Evolutionary conservation across 2,888 invertebrate genomes (phyloP), one percentile per base, ranked within the genome.

Genomic region (Seira sanloemensis): DNA sequence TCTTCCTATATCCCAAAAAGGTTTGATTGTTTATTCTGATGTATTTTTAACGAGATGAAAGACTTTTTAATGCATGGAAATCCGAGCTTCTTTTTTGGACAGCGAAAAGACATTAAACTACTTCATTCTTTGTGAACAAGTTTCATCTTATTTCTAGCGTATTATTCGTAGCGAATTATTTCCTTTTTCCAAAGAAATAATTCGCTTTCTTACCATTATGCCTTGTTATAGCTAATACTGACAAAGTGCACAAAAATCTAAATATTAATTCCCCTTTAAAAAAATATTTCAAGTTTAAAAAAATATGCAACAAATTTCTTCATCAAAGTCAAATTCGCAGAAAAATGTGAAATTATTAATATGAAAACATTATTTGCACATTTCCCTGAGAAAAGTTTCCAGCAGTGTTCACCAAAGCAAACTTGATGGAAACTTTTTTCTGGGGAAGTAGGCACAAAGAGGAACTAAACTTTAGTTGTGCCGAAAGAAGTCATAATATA

Each of bases 1-100:
- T 7, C 19, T 18, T 27, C 23, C 37, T 65, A 23, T 54, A 67
- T 46, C 50, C 67, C 24, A n/a, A n/a, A n/a, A n/a, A 24, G 27
- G 46, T 68, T 58, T 58, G 58, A 58, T 58, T 58, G 58, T 58
- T 58, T n/a, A 18, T 12, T 25, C 58, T 77, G 77, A 77, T 77
- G 77, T 77, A 77, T 77, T 77, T 77, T 77, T 77, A 77, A 77
- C 77, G 77, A 77, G 77, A 68, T 68, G 69, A 77, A 77, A 77
- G 68, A 12, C 68, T 68, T 46, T 77, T 68, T 75, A 75, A 67
- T 66, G 75, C 46, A 46, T 66, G 66, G 62, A 66, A 67, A 37
- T 74, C 25, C 62, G 25, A 23, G 21, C 37, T 24, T 46, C 37
- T 69, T 69, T 46, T 72, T 50, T 21, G n/a, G n/a, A 58, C 58